Evolutionary conservation across 2,113 vertebrate genomes (phyloP).

Genomic region (Numenius arquata): DNA sequence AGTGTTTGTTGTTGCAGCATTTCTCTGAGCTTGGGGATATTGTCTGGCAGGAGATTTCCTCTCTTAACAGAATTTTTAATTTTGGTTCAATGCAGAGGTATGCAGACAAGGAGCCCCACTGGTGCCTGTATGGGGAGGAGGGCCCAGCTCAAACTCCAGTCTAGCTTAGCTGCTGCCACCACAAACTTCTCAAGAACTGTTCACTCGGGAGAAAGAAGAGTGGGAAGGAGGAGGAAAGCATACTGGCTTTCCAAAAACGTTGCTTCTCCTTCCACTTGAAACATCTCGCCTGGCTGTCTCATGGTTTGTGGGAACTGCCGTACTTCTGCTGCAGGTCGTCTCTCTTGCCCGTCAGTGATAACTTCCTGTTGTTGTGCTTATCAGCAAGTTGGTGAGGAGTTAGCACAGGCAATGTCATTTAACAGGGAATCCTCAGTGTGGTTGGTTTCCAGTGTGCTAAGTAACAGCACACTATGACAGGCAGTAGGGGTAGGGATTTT

Average conservation of each 20-base stretch:
- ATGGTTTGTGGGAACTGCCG: not conserved
- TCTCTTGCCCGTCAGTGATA: not conserved
- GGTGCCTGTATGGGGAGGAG: not conserved
- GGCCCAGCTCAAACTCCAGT: not conserved
- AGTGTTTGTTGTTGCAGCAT: not conserved
- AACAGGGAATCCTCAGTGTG: not conserved
- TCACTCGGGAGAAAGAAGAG: not conserved
- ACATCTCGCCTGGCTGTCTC: not conserved
- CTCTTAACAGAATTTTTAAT: conserved; percentile 56
- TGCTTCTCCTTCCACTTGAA: not conserved
- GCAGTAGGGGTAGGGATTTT: not conserved
- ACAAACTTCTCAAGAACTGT: not conserved
- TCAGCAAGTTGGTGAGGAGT: not conserved
- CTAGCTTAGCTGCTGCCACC: not conserved
- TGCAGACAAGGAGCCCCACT: not conserved
- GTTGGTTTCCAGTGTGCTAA: not conserved
- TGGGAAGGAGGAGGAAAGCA: not conserved
- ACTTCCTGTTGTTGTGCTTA: not conserved
- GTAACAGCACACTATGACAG: not conserved
- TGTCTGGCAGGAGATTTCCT: conserved; percentile 41
- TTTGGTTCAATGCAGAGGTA: not conserved
- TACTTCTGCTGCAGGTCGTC: not conserved
- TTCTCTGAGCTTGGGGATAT: not conserved
- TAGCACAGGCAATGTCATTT: not conserved
- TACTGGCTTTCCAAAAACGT: not conserved